Base-by-base conservation (phyloP, 2,888 invertebrate species). In the Ichneumoninae sp. region DNA sequence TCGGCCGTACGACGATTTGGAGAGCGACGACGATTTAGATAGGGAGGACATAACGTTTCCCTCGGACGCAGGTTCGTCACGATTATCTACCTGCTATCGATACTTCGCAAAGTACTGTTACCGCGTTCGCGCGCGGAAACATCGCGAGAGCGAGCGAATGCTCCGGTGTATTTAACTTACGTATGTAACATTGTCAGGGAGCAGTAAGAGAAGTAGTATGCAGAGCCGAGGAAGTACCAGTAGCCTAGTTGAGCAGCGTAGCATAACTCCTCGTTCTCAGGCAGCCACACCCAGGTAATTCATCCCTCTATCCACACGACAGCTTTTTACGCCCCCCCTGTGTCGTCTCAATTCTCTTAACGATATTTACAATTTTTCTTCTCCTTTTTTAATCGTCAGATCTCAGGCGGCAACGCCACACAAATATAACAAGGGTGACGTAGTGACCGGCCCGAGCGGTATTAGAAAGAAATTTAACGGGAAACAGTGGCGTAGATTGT, bases 401-500 rank as follows among this genome's bases (percentile, higher is more conserved):
- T 97, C 97, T 95, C 98, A 98, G 95, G 97, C 98, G 93, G 97
- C 98, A 89, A 98, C 98, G 88, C 98, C 98, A 93, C 98, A 98
- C 95, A 98, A 98, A 94, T 98, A 98, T 95, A 98, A 98, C 95
- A 99, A 99, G 94, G 99, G 99, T 88, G 99, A 99, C 94, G 98
- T 99, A 80, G 98, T 98, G 50, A 96, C 97, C 4, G 98, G 98
- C 70, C 98, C 98, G 3, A 98, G 97, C 90, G 99, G 99, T 87
- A 98, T 99, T 90, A 95, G 99, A 16, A 99, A 99, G 95, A 99
- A 99, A 95, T 99, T 98, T 94, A 99, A 99, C 95, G 99, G 99
- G 52, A 99, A 99, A 94, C 99, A 99, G 94, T 99, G 99, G 99
- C 96, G 99, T 86, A 95, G 99, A 90, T 95, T 99, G 87, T 99